A percentile compares a stretch with the other conserved stretches of the same genome.
phyloP scores from a whole-genome alignment of 2,797 vertebrate species.

The Sebastiscus tertius region DNA sequence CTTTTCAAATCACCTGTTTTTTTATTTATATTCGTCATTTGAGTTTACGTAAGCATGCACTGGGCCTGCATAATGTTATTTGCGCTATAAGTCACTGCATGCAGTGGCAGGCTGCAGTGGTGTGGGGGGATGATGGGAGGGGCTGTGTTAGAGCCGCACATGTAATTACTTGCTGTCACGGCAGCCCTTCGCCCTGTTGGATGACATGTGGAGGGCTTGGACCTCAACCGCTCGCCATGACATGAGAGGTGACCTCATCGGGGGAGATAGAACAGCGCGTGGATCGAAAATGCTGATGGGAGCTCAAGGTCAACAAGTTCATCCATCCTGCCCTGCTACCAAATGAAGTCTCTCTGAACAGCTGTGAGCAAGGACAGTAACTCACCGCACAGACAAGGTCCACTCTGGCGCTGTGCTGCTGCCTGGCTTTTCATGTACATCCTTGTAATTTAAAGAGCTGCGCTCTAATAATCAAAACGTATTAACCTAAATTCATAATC shows the following conservation, averaged over 20 bases:
- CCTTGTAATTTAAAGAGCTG: slow-evolving; percentile 49
- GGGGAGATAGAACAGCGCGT: slow-evolving; percentile 23
- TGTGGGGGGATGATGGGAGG: slow-evolving; percentile 15
- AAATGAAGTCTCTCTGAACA: slow-evolving; percentile 64
- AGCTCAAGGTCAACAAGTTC: slow-evolving; percentile 72
- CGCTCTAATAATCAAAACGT: slow-evolving; percentile 49
- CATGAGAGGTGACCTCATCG: slow-evolving; percentile 72
- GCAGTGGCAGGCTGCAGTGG: neutral
- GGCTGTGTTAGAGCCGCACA: slow-evolving; percentile 19
- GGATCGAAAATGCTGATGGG: slow-evolving; percentile 73
- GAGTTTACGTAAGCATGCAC: slow-evolving; percentile 24
- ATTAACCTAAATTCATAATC: slow-evolving; percentile 62
- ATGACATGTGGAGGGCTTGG: slow-evolving; percentile 59
- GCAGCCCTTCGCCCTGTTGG: slow-evolving; percentile 57
- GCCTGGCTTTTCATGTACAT: slow-evolving; percentile 31
- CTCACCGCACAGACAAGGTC: slow-evolving; percentile 46
- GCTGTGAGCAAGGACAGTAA: slow-evolving; percentile 69
- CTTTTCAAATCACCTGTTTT: neutral
- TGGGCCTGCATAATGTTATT: slow-evolving; percentile 6
- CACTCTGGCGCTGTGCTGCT: slow-evolving; percentile 7
- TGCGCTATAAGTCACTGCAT: slow-evolving; percentile 10
- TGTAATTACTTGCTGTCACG: slow-evolving; percentile 69
- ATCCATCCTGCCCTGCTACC: slow-evolving; percentile 57
- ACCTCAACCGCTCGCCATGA: slow-evolving; percentile 57
- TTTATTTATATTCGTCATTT: neutral